Evolutionary conservation across 2,888 invertebrate species (phyloP).

Genomic region (Quadroppia sp.): DNA sequence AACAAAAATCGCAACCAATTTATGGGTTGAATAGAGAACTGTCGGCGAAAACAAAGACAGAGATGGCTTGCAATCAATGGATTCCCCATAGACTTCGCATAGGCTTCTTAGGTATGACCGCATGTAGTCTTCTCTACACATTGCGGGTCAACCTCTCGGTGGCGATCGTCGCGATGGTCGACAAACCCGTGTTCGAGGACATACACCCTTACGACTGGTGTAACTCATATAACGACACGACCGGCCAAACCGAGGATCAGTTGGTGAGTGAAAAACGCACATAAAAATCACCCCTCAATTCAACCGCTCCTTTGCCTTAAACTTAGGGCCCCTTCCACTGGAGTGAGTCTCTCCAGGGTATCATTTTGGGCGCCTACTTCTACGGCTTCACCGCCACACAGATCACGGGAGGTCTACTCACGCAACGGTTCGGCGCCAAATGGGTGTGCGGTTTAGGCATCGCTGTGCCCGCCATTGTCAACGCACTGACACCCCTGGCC

Average conservation of each 20-base stretch:
- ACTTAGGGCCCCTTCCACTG: constrained; percentile 23
- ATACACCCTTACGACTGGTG: not conserved
- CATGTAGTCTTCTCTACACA: constrained; percentile 35
- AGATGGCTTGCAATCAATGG: constrained; percentile 4
- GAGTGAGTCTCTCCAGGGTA: constrained; percentile 31
- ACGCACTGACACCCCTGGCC: constrained; percentile 21
- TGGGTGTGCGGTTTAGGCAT: constrained; percentile 37
- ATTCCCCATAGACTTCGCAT: not conserved
- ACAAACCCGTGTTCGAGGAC: not conserved
- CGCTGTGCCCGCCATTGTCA: constrained; percentile 14
- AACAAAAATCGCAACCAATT: too few species aligned
- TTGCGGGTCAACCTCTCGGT: constrained; percentile 52
- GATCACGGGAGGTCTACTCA: constrained; percentile 46
- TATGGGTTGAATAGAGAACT: not conserved
- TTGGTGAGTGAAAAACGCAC: too few species aligned
- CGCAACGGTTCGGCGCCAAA: constrained; percentile 48
- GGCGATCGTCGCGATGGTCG: constrained; percentile 54
- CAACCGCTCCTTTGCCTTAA: not conserved
- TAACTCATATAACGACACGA: too few species aligned
- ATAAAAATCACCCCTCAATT: not conserved
- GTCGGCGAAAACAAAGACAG: too few species aligned
- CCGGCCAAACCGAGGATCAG: not conserved
- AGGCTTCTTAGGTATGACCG: constrained; percentile 26
- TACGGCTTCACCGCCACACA: constrained; percentile 39
- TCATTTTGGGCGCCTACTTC: constrained; percentile 40